Evolutionary conservation across 2,797 vertebrate genomes (phyloP).

Genomic region (Manis javanica): DNA sequence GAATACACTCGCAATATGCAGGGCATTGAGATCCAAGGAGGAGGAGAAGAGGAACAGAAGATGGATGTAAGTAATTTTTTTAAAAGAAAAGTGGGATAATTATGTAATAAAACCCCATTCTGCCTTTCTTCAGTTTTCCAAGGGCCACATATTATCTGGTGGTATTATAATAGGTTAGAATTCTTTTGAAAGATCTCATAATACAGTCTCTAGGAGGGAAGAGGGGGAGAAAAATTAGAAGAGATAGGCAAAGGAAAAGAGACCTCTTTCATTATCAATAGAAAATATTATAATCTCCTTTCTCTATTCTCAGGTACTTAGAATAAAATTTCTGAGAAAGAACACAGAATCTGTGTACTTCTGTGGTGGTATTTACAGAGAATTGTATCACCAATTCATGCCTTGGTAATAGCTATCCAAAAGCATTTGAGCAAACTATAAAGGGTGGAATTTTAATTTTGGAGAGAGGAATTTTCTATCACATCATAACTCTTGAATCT

Average conservation of each 20-base stretch:
- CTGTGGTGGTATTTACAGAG: not conserved
- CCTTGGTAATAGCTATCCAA: not conserved
- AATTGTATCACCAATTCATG: not conserved
- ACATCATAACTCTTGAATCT: not conserved
- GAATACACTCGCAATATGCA: not conserved
- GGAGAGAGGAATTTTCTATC: not conserved
- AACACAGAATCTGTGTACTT: not conserved
- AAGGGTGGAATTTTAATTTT: constrained; percentile 17
- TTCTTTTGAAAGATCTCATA: constrained; percentile 24
- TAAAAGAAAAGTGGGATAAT: not conserved
- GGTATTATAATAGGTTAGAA: not conserved
- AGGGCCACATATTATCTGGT: not conserved
- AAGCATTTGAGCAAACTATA: not conserved
- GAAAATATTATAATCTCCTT: not conserved
- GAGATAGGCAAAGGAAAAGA: not conserved
- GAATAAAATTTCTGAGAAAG: not conserved
- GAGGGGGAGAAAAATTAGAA: not conserved
- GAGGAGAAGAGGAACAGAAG: not conserved
- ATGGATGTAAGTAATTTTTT: not conserved
- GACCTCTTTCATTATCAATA: not conserved
- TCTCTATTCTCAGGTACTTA: not conserved
- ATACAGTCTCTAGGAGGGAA: not conserved
- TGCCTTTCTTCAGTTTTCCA: not conserved
- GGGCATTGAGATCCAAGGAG: not conserved
- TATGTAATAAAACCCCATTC: not conserved